phyloP scores from a whole-genome alignment of 2,797 vertebrate genomes.

The Melanotaenia trifasciata region DNA sequence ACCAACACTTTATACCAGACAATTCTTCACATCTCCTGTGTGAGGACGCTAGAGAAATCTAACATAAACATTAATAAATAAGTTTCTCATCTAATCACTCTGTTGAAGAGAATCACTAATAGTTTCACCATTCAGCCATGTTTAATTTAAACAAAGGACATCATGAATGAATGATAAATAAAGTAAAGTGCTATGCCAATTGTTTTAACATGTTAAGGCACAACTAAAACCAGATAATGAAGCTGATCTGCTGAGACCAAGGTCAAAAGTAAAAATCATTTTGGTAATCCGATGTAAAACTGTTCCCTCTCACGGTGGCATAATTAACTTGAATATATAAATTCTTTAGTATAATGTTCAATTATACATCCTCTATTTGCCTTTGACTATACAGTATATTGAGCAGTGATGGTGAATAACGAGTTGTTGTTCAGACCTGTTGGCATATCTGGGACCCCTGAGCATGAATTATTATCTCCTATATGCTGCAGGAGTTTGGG shows the following conservation, averaged over 20 bases:
- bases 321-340: conserved; percentile 91
- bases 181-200: conserved; percentile 55
- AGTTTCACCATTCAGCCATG: conserved; percentile 58
- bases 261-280: conserved; percentile 82
- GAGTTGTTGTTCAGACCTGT: conserved; percentile 70
- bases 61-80: conserved; percentile 76
- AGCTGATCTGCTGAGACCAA: conserved; percentile 76
- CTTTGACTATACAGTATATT: conserved; percentile 74
- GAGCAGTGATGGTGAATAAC: conserved; percentile 68
- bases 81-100: conserved; percentile 68
- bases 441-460: conserved; percentile 68
- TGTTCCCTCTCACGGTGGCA: conserved; percentile 83
- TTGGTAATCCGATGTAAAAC: conserved; percentile 76
- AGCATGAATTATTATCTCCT: conserved; percentile 78
- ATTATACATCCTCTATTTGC: conserved; percentile 84
- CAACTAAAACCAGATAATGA: conserved; percentile 79
- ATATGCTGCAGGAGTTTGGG: conserved; percentile 72
- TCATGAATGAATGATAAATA: conserved; percentile 74
- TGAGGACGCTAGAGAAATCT: conserved; percentile 43
- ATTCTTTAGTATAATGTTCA: conserved; percentile 90
- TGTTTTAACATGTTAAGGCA: conserved; percentile 77
- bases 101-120: conserved; percentile 62
- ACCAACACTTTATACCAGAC: conserved; percentile 47
- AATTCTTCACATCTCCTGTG: conserved; percentile 37
- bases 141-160: conserved; percentile 77